Evolutionary conservation across 2,113 vertebrate genomes (phyloP).

Genomic region (Cyanistes caeruleus): DNA sequence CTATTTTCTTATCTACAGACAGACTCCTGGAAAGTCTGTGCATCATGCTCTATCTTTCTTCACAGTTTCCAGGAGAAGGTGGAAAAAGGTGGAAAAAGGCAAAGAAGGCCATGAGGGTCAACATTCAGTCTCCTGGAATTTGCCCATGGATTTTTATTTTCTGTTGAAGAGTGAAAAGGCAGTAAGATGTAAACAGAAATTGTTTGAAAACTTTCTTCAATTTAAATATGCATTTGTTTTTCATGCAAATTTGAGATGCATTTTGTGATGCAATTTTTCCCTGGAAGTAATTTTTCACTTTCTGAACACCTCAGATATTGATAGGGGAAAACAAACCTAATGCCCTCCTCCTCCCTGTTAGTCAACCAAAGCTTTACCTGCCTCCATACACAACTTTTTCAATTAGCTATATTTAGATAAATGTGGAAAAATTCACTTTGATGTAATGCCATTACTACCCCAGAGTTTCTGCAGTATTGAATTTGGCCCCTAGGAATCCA

Average conservation of each 20-base stretch:
- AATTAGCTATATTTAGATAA: background rate
- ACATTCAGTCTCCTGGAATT: background rate
- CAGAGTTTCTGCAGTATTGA: background rate
- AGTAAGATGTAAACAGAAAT: background rate
- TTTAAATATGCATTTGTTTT: background rate
- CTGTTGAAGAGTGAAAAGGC: background rate
- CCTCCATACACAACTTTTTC: background rate
- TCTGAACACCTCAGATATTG: background rate
- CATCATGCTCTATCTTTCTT: background rate
- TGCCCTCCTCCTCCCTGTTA: background rate
- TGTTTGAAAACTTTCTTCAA: background rate
- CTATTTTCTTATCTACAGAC: background rate
- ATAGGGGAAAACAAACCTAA: background rate
- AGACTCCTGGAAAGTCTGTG: background rate
- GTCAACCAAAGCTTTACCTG: background rate
- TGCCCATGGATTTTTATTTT: background rate
- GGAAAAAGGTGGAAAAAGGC: background rate
- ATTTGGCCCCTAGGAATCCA: background rate
- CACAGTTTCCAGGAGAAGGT: background rate
- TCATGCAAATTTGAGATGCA: background rate
- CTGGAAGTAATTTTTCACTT: background rate
- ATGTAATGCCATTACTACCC: background rate
- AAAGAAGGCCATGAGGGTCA: background rate
- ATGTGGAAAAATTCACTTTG: no score
- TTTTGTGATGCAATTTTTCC: background rate